These are phyloP conservation scores for Dysidea cf. avara DNA, from an alignment of 37 sponge, comb jelly and placozoan species.

Conservation along the genomic window DNA sequence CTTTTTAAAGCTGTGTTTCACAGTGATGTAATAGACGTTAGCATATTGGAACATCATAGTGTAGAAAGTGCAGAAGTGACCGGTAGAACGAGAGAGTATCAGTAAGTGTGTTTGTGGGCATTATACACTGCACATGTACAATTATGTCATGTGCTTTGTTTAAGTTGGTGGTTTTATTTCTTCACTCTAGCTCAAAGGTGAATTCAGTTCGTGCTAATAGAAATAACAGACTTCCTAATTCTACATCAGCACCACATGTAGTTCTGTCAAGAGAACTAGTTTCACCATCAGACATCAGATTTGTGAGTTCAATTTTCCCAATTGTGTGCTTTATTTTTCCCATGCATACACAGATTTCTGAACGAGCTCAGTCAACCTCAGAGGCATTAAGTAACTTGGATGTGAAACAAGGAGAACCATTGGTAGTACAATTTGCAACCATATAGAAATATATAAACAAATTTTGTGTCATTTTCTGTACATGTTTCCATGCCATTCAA, in stretches of 20 bases:
- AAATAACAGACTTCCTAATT: constrained; percentile 30
- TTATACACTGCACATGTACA: not conserved
- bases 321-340: too few relatives aligned
- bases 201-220: constrained; percentile 50
- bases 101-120: constrained; percentile 60
- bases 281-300: constrained; percentile 62
- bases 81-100: constrained; percentile 64
- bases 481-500: too few relatives aligned
- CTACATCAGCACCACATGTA: constrained; percentile 41
- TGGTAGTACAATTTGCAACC: constrained; percentile 71
- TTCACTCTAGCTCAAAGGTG: constrained; percentile 41
- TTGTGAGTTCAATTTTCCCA: constrained; percentile 44
- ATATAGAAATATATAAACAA: too few relatives aligned
- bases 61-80: constrained; percentile 62
- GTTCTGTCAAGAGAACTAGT: constrained; percentile 59
- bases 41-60: constrained; percentile 62
- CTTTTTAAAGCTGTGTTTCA: too few relatives aligned
- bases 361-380: constrained; percentile 50
- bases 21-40: constrained; percentile 80
- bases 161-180: not conserved
- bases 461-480: too few relatives aligned
- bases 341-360: constrained; percentile 28
- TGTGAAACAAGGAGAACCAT: constrained; percentile 70
- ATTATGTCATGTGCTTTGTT: not conserved
- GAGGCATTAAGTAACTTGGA: constrained; percentile 67